These are phyloP conservation scores for Camponotus fellah DNA, from an alignment of 2,888 invertebrate species.

Conservation along the genomic window DNA sequence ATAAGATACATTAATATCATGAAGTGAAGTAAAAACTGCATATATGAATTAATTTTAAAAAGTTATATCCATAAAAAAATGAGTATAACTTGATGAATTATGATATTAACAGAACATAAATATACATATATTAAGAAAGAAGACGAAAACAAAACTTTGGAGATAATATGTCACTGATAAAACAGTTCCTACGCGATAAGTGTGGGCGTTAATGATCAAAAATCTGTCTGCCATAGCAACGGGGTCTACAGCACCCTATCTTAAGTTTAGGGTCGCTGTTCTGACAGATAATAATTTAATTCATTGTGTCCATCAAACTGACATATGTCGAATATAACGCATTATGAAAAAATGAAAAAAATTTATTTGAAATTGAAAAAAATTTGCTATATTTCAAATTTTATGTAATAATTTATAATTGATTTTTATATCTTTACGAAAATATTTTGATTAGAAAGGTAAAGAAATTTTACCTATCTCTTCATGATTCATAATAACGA, in stretches of 20 bases:
- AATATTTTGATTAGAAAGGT: not conserved
- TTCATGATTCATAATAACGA: not conserved
- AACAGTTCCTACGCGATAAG: not conserved
- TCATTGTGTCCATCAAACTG: not conserved
- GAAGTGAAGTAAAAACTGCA: not conserved
- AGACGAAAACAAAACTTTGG: not conserved
- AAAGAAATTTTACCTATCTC: not conserved
- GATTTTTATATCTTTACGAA: not conserved
- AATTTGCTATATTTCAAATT: not conserved
- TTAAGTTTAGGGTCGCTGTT: constrained; percentile 4
- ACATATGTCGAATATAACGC: not conserved
- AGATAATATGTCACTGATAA: constrained; percentile 24
- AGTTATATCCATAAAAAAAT: not conserved
- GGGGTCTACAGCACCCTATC: not conserved
- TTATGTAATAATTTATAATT: not conserved
- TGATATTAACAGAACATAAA: not conserved
- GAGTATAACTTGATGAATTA: not conserved
- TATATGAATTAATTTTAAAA: not conserved
- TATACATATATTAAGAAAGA: not conserved
- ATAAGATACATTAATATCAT: not conserved
- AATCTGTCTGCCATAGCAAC: constrained; percentile 7
- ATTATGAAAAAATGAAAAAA: not conserved
- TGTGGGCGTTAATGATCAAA: constrained; percentile 14
- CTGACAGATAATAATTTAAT: constrained; percentile 5
- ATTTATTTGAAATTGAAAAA: not conserved